Evolutionary conservation across 2,797 vertebrate species (phyloP), one percentile per base, ranked within the genome.

Genomic region (Notoglanidium macrostoma): DNA sequence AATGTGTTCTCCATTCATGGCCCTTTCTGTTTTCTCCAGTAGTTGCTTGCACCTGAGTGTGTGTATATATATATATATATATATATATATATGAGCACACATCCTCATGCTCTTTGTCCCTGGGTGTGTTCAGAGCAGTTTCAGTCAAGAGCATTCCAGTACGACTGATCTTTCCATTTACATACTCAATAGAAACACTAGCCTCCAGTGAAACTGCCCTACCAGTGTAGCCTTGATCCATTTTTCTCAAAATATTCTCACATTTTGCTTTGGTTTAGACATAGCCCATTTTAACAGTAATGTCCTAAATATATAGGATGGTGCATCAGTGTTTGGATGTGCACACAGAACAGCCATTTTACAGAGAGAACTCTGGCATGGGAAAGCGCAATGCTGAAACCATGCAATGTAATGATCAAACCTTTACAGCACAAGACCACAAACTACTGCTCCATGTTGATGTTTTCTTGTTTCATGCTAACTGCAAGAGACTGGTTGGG

Each of bases 71-170:
- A n/a, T n/a, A n/a, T n/a, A n/a, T n/a, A n/a, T n/a, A n/a, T n/a
- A n/a, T n/a, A n/a, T n/a, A n/a, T n/a, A n/a, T n/a, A n/a, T n/a
- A n/a, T n/a, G n/a, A n/a, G 59, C 80, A 81, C 35, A 84, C 51
- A 80, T 65, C 70, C 70, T 72, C 65, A 26, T 89, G 86, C 85
- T 86, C 86, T 90, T 89, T 89, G 86, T 89, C 84, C 65, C 76
- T 89, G 80, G 89, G 86, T 91, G 90, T 90, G 86, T 90, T 87
- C 88, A 61, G 55, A 55, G 54, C 49, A 67, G 80, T 88, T 84
- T 61, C 82, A 86, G 57, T 88, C 72, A 67, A 82, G 10, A 49
- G 81, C 54, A 90, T 87, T 85, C 79, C 83, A 86, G 65, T 29
- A 67, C 83, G 61, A 68, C 73, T 76, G 51, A 82, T 85, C 77